phyloP scores from a whole-genome alignment of 2,113 vertebrate genomes.

The Rhinolophus ferrumequinum region DNA sequence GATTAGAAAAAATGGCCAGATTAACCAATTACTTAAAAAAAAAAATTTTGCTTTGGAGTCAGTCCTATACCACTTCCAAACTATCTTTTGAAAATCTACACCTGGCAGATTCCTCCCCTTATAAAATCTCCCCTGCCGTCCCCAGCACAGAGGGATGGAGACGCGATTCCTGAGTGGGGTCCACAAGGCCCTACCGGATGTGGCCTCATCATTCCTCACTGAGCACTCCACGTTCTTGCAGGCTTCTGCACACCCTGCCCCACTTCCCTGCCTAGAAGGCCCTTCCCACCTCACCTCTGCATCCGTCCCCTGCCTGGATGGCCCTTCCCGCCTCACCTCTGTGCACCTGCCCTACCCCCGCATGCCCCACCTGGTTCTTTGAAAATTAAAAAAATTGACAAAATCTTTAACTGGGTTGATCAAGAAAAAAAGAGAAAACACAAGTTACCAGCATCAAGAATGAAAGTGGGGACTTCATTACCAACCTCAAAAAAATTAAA shows the following conservation, averaged over 20 bases:
- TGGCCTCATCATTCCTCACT: fast-evolving
- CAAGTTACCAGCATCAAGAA: background rate
- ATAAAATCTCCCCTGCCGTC: background rate
- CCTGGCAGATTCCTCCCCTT: no score
- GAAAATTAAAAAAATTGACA: background rate
- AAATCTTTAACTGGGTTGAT: background rate
- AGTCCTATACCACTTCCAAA: background rate
- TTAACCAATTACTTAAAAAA: background rate
- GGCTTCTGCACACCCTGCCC: background rate
- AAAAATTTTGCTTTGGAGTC: background rate
- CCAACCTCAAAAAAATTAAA: background rate
- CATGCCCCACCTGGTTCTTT: background rate
- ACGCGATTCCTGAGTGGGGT: fast-evolving
- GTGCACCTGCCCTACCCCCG: no score
- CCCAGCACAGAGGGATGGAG: fast-evolving
- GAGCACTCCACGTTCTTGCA: fast-evolving
- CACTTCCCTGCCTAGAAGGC: background rate
- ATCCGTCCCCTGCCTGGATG: no score
- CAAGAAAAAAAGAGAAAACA: background rate
- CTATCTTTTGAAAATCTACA: background rate
- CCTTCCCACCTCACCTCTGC: no score
- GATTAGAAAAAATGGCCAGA: background rate
- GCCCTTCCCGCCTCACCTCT: background rate
- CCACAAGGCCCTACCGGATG: background rate
- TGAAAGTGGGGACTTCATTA: background rate